These are phyloP conservation scores for Calliphora vomitoria DNA, from an alignment of 2,888 invertebrate genomes.

Conservation along the genomic window DNA sequence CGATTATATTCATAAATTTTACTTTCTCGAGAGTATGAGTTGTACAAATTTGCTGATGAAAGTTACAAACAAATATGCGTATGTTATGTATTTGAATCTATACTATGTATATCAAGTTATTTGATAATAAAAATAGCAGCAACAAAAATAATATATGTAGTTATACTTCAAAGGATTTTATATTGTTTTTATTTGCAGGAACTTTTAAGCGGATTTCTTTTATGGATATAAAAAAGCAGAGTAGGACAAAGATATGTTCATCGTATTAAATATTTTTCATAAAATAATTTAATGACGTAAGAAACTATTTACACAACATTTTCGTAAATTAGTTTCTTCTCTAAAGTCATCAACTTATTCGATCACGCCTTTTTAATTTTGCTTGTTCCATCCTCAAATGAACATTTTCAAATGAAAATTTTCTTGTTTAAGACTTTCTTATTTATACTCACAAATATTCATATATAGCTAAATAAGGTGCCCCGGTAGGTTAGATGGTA, in stretches of 20 bases:
- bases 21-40: slow-evolving; percentile 42
- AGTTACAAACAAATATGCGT: slow-evolving; percentile 45
- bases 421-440: no score
- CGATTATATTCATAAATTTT: slow-evolving; percentile 81
- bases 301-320: no score
- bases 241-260: neutral
- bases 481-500: no score
- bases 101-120: slow-evolving; percentile 14
- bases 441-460: no score
- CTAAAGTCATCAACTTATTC: no score
- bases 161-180: slow-evolving; percentile 67
- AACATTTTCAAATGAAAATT: no score
- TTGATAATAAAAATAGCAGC: slow-evolving; percentile 5
- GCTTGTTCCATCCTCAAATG: no score
- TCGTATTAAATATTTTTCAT: no score
- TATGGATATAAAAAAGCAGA: neutral
- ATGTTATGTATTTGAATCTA: slow-evolving; percentile 24
- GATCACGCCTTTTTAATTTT: no score
- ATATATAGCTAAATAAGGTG: no score
- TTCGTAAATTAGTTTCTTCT: no score
- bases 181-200: slow-evolving; percentile 31
- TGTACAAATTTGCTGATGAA: slow-evolving; percentile 63
- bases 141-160: slow-evolving; percentile 12
- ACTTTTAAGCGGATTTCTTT: slow-evolving; percentile 62
- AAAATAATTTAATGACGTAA: no score